Evolutionary conservation across 2,888 invertebrate species (phyloP).

Genomic region (Glaucopsyche alexis): DNA sequence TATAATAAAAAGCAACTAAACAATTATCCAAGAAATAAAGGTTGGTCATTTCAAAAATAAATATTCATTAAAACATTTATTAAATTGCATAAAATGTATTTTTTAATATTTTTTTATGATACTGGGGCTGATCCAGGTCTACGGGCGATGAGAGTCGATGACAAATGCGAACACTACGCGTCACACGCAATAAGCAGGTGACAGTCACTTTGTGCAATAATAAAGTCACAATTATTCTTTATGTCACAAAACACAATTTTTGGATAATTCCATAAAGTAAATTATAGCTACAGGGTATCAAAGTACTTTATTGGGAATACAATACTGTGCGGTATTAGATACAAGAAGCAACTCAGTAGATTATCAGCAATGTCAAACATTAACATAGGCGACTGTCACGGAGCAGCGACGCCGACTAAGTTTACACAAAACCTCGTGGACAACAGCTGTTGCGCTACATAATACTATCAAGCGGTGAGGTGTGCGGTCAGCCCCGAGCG

Average conservation of each 20-base stretch:
- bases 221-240: background rate
- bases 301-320: background rate
- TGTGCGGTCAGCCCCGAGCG: slow-evolving; percentile 19
- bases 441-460: background rate
- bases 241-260: background rate
- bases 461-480: background rate
- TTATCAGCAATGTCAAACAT: background rate
- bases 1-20: background rate
- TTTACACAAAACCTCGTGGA: background rate
- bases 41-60: background rate
- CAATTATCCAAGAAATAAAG: background rate
- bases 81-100: slow-evolving; percentile 27
- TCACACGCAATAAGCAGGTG: background rate
- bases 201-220: slow-evolving; percentile 15
- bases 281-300: background rate
- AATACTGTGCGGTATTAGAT: background rate
- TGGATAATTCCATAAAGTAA: background rate
- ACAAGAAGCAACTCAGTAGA: background rate
- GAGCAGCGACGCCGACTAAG: background rate
- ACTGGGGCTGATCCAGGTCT: slow-evolving; percentile 16
- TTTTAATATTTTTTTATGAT: background rate
- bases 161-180: background rate
- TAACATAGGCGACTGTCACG: background rate
- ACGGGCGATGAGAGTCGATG: background rate
- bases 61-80: background rate